Evolutionary conservation across 2,888 invertebrate species (phyloP), one percentile per base, ranked within the genome.

Genomic region (Pyrocoelia pectoralis): DNA sequence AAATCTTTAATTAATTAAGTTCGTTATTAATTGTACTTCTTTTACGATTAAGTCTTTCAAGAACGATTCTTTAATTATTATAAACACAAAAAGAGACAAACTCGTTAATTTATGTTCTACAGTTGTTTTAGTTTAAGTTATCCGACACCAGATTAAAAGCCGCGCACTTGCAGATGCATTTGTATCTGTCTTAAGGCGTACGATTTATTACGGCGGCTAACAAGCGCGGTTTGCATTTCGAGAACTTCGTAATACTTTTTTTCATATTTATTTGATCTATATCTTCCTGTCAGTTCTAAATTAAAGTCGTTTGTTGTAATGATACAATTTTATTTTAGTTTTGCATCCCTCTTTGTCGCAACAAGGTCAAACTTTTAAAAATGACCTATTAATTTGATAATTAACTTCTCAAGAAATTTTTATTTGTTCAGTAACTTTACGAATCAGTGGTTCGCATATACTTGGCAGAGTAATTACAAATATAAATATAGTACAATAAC

Each of bases 131-230:
- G 58, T 60, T 64, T 52, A 56, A 60, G 64, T 64, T 64, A 59
- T 41, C 59, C 64, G 60, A 64, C 64, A 56, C 56, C 52, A 56
- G 64, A 64, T 60, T 60, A 64, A 60, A 64, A 56, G 56, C 52
- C 64, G 56, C 51, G 60, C 57, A 61, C 65, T 65, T 65, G 66
- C 68, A 67, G 52, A 46, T 60, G 65, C 68, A 68, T 68, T 68
- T 67, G 65, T 68, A 67, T 59, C 67, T 68, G 68, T 68, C 68
- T 33, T 40, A 59, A 56, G 56, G 33, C 33, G 19, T 43, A 60
- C 61, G 59, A 68, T 68, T 68, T 68, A 68, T 68, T 67, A 67
- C 57, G 46, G 58, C 55, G 46, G 40, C 66, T 68, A 67, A 67
- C 68, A 63, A 62, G 65, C 67, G 55, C 58, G 56, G 52, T 56